These are phyloP conservation scores for Lemur catta DNA, from an alignment of 2,797 vertebrate species.

Conservation along the genomic window DNA sequence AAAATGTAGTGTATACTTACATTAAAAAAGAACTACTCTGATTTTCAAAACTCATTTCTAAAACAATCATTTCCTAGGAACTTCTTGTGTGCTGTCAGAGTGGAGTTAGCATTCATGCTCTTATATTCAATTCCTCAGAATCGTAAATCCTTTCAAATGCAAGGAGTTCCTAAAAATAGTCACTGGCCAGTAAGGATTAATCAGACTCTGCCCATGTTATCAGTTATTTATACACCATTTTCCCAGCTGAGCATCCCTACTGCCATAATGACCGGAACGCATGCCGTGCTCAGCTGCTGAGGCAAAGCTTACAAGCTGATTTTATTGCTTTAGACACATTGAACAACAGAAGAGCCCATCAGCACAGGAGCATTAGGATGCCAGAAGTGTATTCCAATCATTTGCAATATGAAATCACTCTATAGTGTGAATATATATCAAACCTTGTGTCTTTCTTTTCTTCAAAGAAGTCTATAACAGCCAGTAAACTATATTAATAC, in stretches of 20 bases:
- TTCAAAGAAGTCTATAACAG: background rate
- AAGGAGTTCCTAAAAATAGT: slow-evolving; percentile 59
- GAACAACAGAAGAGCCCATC: slow-evolving; percentile 67
- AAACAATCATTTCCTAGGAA: slow-evolving; percentile 11
- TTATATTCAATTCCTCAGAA: slow-evolving; percentile 3
- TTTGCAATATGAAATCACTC: slow-evolving; percentile 40
- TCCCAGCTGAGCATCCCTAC: slow-evolving; percentile 39
- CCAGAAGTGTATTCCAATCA: slow-evolving; percentile 20
- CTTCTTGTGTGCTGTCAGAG: background rate
- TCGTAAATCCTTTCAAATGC: slow-evolving; percentile 52
- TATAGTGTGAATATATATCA: background rate
- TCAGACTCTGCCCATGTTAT: slow-evolving; percentile 53
- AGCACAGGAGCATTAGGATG: slow-evolving; percentile 31
- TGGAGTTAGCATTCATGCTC: background rate
- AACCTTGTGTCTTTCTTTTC: background rate
- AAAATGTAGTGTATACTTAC: background rate
- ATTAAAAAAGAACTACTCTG: background rate
- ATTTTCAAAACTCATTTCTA: slow-evolving; percentile 36
- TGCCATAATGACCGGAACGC: slow-evolving; percentile 45
- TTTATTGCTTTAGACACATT: slow-evolving; percentile 70
- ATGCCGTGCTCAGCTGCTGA: slow-evolving; percentile 36
- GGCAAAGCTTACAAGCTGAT: slow-evolving; percentile 54
- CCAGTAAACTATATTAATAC: background rate
- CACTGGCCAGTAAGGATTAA: slow-evolving; percentile 48
- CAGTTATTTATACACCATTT: slow-evolving; percentile 69